Evolutionary conservation across 2,113 vertebrate species (phyloP).

Genomic region (Delphinus delphis): DNA sequence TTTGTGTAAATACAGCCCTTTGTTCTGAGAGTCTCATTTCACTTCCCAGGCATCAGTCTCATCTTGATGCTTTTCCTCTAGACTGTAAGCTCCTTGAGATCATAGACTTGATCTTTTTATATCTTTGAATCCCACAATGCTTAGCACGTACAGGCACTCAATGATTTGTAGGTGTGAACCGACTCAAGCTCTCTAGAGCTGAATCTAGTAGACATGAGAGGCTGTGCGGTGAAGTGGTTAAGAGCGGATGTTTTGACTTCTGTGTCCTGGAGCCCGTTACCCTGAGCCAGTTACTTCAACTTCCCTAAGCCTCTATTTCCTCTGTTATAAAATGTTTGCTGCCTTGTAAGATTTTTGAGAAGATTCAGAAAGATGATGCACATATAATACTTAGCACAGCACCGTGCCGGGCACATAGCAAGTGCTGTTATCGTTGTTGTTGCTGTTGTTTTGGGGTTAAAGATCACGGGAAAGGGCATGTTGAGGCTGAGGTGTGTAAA

Average conservation of each 20-base stretch:
- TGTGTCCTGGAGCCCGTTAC: background rate
- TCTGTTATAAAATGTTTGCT: background rate
- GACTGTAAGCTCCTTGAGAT: background rate
- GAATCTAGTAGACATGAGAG: background rate
- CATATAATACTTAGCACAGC: background rate
- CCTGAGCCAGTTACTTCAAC: background rate
- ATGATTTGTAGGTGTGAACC: background rate
- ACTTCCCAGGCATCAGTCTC: background rate
- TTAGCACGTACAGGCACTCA: background rate
- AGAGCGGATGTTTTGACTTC: background rate
- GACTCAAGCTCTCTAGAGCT: background rate
- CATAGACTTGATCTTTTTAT: background rate
- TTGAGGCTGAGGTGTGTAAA: background rate
- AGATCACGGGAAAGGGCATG: background rate
- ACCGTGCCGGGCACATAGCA: background rate
- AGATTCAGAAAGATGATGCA: background rate
- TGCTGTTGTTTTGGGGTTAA: background rate
- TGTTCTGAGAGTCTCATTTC: background rate
- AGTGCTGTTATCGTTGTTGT: background rate
- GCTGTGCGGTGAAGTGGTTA: background rate
- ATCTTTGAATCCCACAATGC: background rate
- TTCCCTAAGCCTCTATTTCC: background rate
- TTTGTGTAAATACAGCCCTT: background rate
- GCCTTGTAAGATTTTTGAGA: background rate
- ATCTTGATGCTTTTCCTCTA: background rate